phyloP scores from a whole-genome alignment of 2,797 vertebrate species.

The Chloroceryle amazona region DNA sequence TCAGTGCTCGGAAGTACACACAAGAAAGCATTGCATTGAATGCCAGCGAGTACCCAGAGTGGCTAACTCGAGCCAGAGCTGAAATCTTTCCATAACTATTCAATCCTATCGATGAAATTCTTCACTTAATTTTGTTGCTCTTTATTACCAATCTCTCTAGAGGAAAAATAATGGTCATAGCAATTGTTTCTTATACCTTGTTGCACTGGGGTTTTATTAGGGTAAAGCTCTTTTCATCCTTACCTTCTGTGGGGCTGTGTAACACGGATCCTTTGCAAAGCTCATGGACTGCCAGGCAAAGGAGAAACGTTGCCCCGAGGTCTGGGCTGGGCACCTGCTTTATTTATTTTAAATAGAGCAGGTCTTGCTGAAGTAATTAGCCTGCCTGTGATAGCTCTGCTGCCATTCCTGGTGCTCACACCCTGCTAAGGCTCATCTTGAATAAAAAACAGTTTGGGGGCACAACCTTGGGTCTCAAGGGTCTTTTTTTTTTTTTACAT shows the following conservation, averaged over 20 bases:
- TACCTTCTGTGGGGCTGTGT: too few species aligned
- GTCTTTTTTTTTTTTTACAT: background rate
- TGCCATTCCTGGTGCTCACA: slow-evolving; percentile 4
- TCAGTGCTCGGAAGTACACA: background rate
- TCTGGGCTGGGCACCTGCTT: background rate
- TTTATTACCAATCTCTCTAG: background rate
- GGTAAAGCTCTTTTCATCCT: background rate
- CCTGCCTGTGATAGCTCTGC: slow-evolving; percentile 9
- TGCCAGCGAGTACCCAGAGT: too few species aligned
- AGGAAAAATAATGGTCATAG: background rate
- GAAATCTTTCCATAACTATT: background rate
- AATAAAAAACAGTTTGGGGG: slow-evolving; percentile 53
- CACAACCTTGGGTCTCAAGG: slow-evolving; percentile 3
- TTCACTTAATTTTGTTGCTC: background rate
- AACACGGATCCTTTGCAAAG: background rate
- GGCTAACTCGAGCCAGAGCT: background rate
- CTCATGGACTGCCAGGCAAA: background rate
- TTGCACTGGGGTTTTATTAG: background rate
- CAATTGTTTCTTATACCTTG: too few species aligned
- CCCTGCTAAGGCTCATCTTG: slow-evolving; percentile 28
- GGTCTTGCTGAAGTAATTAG: slow-evolving; percentile 58
- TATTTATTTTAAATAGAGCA: slow-evolving; percentile 63
- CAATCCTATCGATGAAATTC: background rate
- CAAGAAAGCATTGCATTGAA: fast-evolving
- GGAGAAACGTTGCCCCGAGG: background rate